Base-by-base conservation (phyloP, 2,113 vertebrate species). In the Zeus faber region DNA sequence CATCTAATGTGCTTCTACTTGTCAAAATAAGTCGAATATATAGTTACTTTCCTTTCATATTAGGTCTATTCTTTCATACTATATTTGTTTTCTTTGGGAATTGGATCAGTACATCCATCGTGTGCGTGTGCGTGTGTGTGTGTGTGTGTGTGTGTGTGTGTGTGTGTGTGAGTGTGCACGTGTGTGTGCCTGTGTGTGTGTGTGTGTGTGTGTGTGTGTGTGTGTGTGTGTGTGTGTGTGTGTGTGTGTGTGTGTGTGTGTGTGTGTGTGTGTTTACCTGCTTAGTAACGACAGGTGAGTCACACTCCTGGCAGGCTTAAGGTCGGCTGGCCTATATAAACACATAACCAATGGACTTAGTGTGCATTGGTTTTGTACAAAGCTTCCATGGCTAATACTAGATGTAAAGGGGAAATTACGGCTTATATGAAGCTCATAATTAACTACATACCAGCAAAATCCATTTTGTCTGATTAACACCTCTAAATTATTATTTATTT, bases 251-350 rank as follows among this genome's bases (percentile, higher is more conserved):
- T 40, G 53, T 17, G 33, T 48, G 43, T 43, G 16, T 16, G 25
- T 35, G 27, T 17, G 25, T 25, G 18, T 16, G 33, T 55, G 31
- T 57, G 67, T 69, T 65, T 50, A 67, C 54, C 58, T 72, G 72
- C 54, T 73, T 59, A 75, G 31, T 65, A 59, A 57, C 61, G n/a
- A n/a, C n/a, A 69, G 41, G 40, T 70, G 76, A 80, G 62, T 72
- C 66, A 56, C 44, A 21, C 7, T 59, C 27, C 67, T 82, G 79
- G 81, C 72, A 72, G 65, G 80, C 68, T 84, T 80, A 54, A n/a
- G n/a, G 25, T 43, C 25, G 56, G 53, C 54, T 79, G 83, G 79
- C 83, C 75, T 48, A 74, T 18, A 82, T 73, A 75, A 63, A 66
- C 50, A 62, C 23, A 50, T 37, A 20, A 62, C 80, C 70, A 63